phyloP scores from a whole-genome alignment of 2,888 invertebrate species.

The Hermaeophaga mercurialis region DNA sequence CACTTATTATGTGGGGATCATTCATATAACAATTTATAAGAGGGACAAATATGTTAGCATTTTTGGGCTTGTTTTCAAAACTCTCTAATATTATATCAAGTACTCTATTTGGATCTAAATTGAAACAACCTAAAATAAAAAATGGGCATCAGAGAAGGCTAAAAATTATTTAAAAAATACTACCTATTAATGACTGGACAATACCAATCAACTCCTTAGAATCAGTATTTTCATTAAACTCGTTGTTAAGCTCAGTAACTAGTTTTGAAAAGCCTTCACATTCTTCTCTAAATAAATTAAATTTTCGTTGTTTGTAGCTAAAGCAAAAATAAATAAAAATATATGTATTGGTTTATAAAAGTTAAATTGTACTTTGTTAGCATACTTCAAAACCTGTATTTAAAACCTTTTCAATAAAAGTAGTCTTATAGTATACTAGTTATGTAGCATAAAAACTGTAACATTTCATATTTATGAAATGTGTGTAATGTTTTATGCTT shows the following conservation, averaged over 20 bases:
- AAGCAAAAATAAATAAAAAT: conserved; percentile 56
- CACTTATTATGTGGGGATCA: conserved; percentile 85
- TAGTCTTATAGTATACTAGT: conserved; percentile 11
- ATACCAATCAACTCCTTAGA: conserved; percentile 80
- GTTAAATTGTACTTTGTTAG: too few species aligned
- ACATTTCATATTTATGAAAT: neutral
- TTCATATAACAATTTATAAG: conserved; percentile 87
- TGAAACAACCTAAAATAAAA: conserved; percentile 84
- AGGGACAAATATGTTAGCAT: conserved; percentile 82
- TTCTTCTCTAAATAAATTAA: conserved; percentile 97
- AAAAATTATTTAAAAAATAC: conserved; percentile 28
- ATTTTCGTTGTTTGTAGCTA: conserved; percentile 99
- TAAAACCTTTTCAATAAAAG: conserved; percentile 18
- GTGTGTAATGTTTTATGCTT: conserved; percentile 3
- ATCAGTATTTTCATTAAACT: conserved; percentile 67
- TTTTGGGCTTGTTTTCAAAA: conserved; percentile 86
- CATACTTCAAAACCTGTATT: conserved; percentile 19
- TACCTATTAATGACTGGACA: conserved; percentile 92
- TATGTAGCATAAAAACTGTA: conserved; percentile 8
- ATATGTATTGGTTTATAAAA: too few species aligned
- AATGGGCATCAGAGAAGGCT: too few species aligned
- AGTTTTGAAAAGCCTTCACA: conserved; percentile 99
- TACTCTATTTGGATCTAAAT: conserved; percentile 97
- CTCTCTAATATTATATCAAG: conserved; percentile 95
- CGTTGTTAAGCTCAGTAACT: conserved; percentile 90